Conservation (phyloP, 1,140 invertebrate species). For the Zaprionus gabonicus region DNA sequence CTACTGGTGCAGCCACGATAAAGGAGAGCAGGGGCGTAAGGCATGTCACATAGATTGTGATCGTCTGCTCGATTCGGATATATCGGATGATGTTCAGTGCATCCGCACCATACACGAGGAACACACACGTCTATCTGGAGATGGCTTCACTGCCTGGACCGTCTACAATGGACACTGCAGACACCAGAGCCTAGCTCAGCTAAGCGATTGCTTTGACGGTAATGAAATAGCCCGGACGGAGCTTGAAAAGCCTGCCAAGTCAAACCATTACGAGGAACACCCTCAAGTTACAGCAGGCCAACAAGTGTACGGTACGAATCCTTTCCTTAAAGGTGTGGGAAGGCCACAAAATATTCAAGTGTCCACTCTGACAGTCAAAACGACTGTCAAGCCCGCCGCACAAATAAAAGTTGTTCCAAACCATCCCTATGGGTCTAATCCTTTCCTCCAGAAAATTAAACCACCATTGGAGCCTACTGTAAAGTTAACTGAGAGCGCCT, state of each 20-base stretch:
- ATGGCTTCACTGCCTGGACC: slow-evolving; percentile 89
- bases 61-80: slow-evolving; percentile 87
- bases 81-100: slow-evolving; percentile 88
- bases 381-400: slow-evolving; percentile 5
- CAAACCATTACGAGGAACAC: slow-evolving; percentile 21
- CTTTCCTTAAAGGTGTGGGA: slow-evolving; percentile 23
- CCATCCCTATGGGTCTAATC: slow-evolving; percentile 47
- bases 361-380: background rate
- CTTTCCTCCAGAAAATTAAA: slow-evolving; percentile 29
- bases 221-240: slow-evolving; percentile 54
- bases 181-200: slow-evolving; percentile 27
- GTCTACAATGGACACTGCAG: slow-evolving; percentile 39
- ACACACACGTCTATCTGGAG: slow-evolving; percentile 86
- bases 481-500: background rate
- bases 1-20: slow-evolving; percentile 87
- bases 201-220: slow-evolving; percentile 52
- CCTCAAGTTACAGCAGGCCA: slow-evolving; percentile 8
- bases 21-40: slow-evolving; percentile 82
- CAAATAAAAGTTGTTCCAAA: slow-evolving; percentile 2
- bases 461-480: background rate
- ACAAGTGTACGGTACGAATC: slow-evolving; percentile 8
- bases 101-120: slow-evolving; percentile 87
- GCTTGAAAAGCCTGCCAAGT: slow-evolving; percentile 18
- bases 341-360: background rate
- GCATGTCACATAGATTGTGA: slow-evolving; percentile 88